phyloP scores from a whole-genome alignment of 2,888 invertebrate genomes.

The Macaria liturata region DNA sequence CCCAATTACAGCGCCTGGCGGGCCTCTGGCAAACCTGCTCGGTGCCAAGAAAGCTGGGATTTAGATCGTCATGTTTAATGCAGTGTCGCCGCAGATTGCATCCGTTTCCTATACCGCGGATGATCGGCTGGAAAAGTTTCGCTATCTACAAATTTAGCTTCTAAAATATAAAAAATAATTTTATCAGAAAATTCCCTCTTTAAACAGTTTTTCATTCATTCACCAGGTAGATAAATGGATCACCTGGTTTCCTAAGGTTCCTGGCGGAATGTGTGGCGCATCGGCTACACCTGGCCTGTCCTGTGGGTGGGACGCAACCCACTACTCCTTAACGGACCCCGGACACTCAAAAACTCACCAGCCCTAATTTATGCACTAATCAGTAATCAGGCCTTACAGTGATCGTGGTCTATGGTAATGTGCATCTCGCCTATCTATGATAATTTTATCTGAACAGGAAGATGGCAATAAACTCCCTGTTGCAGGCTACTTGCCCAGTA shows the following conservation, averaged over 20 bases:
- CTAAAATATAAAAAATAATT: too few species aligned
- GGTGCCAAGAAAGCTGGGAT: slow-evolving; percentile 8
- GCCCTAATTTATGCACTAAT: slow-evolving; percentile 38
- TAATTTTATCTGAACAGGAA: slow-evolving; percentile 36
- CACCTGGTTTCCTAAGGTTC: neutral
- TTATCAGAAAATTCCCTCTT: too few species aligned
- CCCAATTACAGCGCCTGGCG: slow-evolving; percentile 51
- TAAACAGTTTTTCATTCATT: too few species aligned
- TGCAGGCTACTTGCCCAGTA: slow-evolving; percentile 12
- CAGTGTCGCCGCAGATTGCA: neutral
- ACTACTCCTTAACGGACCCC: slow-evolving; percentile 43
- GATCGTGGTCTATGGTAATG: slow-evolving; percentile 37
- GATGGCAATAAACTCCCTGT: slow-evolving; percentile 26
- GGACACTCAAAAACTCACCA: slow-evolving; percentile 34
- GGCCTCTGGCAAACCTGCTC: slow-evolving; percentile 6
- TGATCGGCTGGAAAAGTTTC: neutral
- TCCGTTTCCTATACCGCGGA: neutral
- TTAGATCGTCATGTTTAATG: slow-evolving; percentile 3
- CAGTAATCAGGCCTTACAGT: slow-evolving; percentile 39
- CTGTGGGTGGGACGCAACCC: slow-evolving; percentile 49
- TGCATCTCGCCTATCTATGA: slow-evolving; percentile 32
- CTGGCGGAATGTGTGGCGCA: too few species aligned
- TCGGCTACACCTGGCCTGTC: too few species aligned
- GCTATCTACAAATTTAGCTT: too few species aligned
- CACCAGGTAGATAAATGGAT: too few species aligned